Evolutionary conservation across 2,888 invertebrate genomes (phyloP).

Genomic region (Thysanoteuthis rhombus): DNA sequence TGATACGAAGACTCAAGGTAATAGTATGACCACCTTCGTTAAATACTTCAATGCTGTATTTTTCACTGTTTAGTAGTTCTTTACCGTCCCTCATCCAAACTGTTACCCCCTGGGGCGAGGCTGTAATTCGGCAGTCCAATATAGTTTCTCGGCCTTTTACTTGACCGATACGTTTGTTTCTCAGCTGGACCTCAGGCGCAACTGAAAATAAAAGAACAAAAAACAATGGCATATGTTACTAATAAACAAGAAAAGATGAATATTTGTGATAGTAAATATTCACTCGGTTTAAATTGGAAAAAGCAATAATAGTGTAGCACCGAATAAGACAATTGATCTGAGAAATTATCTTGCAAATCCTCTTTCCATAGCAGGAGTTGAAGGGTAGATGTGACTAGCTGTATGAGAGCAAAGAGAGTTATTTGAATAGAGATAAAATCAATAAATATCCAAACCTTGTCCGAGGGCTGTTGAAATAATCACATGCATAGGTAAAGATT

Average conservation of each 20-base stretch:
- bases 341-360: too few species aligned
- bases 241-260: background rate
- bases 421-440: too few species aligned
- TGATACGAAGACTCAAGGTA: constrained; percentile 33
- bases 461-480: too few species aligned
- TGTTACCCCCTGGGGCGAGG: constrained; percentile 44
- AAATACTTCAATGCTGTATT: constrained; percentile 41
- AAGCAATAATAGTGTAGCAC: too few species aligned
- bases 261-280: background rate
- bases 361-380: too few species aligned
- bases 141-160: constrained; percentile 41
- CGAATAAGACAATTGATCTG: too few species aligned
- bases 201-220: background rate
- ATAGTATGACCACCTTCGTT: constrained; percentile 37
- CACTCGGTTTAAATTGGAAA: too few species aligned
- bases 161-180: constrained; percentile 32
- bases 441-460: too few species aligned
- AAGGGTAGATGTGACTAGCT: too few species aligned
- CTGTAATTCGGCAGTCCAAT: constrained; percentile 46
- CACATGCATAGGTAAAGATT: too few species aligned
- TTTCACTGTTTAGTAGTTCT: constrained; percentile 37
- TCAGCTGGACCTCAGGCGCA: constrained; percentile 26
- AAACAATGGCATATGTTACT: too few species aligned
- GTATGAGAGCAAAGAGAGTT: too few species aligned
- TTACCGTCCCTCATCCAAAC: constrained; percentile 43